Evolutionary conservation across 35 echinoderm and acorn worm genomes (phyloP).

Genomic region (Lytechinus pictus): DNA sequence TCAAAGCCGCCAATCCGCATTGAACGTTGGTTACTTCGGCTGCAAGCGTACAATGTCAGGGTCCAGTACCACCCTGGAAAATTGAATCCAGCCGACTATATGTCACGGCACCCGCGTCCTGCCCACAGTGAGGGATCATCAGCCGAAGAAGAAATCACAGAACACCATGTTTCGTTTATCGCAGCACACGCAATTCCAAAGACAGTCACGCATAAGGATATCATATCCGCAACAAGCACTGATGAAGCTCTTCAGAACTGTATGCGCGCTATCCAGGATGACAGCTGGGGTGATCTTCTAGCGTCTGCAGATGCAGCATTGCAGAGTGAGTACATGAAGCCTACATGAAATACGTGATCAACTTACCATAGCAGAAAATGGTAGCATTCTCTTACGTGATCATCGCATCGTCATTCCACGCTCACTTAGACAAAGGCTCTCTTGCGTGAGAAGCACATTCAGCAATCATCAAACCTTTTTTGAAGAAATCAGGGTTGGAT

Average conservation of each 20-base stretch:
- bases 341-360: slow-evolving; percentile 58
- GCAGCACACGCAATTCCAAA: slow-evolving; percentile 56
- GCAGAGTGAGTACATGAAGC: background rate
- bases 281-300: slow-evolving; percentile 59
- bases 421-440: slow-evolving; percentile 68
- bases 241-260: slow-evolving; percentile 54
- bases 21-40: too few relatives aligned
- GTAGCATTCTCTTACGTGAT: slow-evolving; percentile 57
- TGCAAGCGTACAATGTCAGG: too few relatives aligned
- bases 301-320: background rate
- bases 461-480: too few relatives aligned
- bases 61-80: too few relatives aligned
- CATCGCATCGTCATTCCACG: slow-evolving; percentile 76
- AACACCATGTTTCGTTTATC: slow-evolving; percentile 51
- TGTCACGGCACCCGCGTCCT: too few relatives aligned
- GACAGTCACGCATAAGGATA: slow-evolving; percentile 31
- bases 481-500: too few relatives aligned
- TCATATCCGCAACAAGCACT: slow-evolving; percentile 43
- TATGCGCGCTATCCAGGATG: slow-evolving; percentile 49
- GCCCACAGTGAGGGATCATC: slow-evolving; percentile 23
- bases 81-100: too few relatives aligned
- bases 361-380: slow-evolving; percentile 47
- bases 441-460: slow-evolving; percentile 66
- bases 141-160: slow-evolving; percentile 48
- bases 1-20: too few relatives aligned